Conservation (phyloP, 2,888 invertebrate genomes). For the Tiliacea citrago region DNA sequence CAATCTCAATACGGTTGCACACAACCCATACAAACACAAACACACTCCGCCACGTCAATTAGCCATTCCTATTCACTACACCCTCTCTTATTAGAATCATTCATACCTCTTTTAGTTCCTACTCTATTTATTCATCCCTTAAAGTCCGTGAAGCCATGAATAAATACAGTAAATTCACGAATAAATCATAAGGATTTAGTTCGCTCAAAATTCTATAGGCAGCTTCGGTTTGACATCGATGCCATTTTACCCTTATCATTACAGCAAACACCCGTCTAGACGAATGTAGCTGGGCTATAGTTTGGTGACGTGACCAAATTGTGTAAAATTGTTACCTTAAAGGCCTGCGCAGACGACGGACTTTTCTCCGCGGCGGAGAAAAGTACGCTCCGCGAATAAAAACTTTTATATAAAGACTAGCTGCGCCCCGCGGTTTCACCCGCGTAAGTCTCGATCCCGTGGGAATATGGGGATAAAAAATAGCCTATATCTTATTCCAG, state of each 20-base stretch:
- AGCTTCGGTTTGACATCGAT: conserved; percentile 62
- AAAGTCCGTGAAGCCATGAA: conserved; percentile 27
- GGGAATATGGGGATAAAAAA: no score
- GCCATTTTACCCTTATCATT: conserved; percentile 72
- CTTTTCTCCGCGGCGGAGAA: no score
- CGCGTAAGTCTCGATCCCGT: no score
- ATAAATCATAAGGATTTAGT: conserved; percentile 71
- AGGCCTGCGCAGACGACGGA: no score
- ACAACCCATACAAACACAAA: conserved; percentile 36
- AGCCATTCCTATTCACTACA: conserved; percentile 51
- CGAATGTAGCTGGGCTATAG: conserved; percentile 60
- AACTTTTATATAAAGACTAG: no score
- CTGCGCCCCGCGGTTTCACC: no score
- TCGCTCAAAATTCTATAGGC: conserved; percentile 74
- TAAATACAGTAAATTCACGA: conserved; percentile 65
- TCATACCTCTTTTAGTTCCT: conserved; percentile 50
- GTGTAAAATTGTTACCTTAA: conserved; percentile 49
- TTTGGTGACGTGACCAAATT: conserved; percentile 69
- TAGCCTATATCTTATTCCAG: no score
- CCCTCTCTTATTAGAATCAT: conserved; percentile 56
- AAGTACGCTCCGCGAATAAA: no score
- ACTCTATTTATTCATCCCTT: conserved; percentile 36
- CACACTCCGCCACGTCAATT: conserved; percentile 57
- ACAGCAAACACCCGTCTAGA: conserved; percentile 71
- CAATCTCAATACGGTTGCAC: conserved; percentile 45